Base-by-base conservation (phyloP, 2,797 vertebrate species). In the Chiroxiphia lanceolata region DNA sequence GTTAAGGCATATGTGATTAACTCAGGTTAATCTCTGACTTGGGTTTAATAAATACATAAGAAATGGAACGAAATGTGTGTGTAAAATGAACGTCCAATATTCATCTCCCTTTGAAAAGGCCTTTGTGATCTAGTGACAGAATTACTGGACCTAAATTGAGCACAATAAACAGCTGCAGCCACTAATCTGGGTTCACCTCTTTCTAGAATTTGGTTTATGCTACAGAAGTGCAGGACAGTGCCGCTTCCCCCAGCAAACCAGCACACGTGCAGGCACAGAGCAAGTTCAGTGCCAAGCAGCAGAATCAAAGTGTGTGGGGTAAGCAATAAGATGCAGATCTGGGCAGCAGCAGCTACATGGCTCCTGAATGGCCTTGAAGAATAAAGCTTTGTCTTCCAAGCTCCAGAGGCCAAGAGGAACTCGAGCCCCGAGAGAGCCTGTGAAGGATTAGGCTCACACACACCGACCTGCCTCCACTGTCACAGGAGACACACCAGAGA, bases 381-480 rank as follows among this genome's bases (percentile, higher is more conserved):
- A 80, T 83, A 90, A 86, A 89, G 47, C 85, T 95, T 96, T 93
- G 86, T 82, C 60, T 80, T 82, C 60, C 42, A 50, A 75, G 77
- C 70, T 89, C 34, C 4, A 7, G 68, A 94, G 53, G 69, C 86
- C 63, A 82, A 67, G 83, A 94, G 67, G 51, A 95, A 72, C 80
- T 60, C 0, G 0, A 95, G 56, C 33, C 75, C 60, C 0, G 0
- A n/a, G 48, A 78, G 33, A 67, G 47, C 33, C 87, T 67, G 59
- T 9, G 70, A 71, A 92, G 87, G 70, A 90, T 93, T 51, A 91
- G 51, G 36, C 79, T 94, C 77, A 67, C 70, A 61, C 74, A 90
- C 51, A 26, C 59, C 42, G 77, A 74, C 64, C 83, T 76, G 70
- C 70, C 83, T 79, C 26, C 60, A 63, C 53, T 60, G 71, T 38